Evolutionary conservation across 2,888 invertebrate species (phyloP).

Genomic region (Molanna angustata): DNA sequence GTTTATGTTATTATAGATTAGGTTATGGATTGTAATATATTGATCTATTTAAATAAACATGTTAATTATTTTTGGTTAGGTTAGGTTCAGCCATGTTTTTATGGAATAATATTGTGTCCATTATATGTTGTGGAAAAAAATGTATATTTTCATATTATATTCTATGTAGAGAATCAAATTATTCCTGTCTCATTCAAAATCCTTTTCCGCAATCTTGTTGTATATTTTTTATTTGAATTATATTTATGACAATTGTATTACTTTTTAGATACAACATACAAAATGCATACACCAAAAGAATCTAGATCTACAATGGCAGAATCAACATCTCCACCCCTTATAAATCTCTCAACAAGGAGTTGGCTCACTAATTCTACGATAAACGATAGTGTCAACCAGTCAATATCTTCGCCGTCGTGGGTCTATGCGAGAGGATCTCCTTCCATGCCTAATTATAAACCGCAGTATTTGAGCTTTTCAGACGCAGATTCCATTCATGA

Average conservation of each 20-base stretch:
- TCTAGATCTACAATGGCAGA: background rate
- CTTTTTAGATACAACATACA: conserved; percentile 36
- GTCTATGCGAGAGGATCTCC: conserved; percentile 39
- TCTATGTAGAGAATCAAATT: no score
- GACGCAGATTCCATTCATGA: conserved; percentile 48
- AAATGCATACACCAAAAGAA: conserved; percentile 22
- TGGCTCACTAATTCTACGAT: conserved; percentile 41
- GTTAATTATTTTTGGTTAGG: no score
- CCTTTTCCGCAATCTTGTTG: background rate
- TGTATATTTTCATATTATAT: no score
- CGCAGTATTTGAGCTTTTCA: conserved; percentile 25
- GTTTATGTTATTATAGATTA: no score
- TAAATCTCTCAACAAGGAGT: conserved; percentile 38
- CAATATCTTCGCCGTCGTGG: conserved; percentile 42
- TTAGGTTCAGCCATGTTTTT: no score
- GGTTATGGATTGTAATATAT: no score
- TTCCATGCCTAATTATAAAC: conserved; percentile 24
- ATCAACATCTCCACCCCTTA: conserved; percentile 10
- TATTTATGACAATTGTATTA: no score
- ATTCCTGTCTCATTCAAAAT: background rate
- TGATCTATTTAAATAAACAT: no score
- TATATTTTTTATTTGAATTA: conserved; percentile 4
- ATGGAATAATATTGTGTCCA: no score
- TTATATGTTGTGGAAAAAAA: no score
- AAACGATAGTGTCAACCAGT: conserved; percentile 40